Base-by-base conservation (phyloP, 2,113 vertebrate species). In the Phycodurus eques region DNA sequence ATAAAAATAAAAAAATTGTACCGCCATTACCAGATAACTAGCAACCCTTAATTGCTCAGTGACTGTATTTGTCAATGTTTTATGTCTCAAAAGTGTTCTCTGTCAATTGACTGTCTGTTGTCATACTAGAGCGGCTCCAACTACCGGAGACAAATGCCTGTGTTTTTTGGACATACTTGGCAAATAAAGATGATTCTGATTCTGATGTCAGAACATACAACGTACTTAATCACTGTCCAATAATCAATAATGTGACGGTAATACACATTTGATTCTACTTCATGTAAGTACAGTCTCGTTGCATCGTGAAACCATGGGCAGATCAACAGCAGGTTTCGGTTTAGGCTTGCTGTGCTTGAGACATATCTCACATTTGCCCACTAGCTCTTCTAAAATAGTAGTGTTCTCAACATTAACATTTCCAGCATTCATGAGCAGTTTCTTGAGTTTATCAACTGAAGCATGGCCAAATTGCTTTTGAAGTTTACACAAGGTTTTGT, bases 221-320 rank as follows among this genome's bases (percentile, higher is more conserved):
- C n/a, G n/a, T n/a, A n/a, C n/a, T n/a, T n/a, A n/a, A n/a, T n/a
- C n/a, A n/a, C n/a, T n/a, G n/a, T n/a, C n/a, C n/a, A n/a, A n/a
- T n/a, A n/a, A n/a, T n/a, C 27, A 27, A 76, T 75, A 1, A 73
- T 61, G 17, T 82, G 79, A 1, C 76, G 61, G 46, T 77, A 82
- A 64, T 73, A 79, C 14, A 79, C 4, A 8, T 56, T 17, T n/a
- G 11, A 71, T 43, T 77, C 57, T 0, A 83, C 27, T 8, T 83
- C 63, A 62, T 66, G 79, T 5, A 82, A n/a, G n/a, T 79, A 68
- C 3, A 84, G 69, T 80, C 31, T 85, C 70, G 65, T 81, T 81
- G 63, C 78, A 76, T n/a, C 61, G 8, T 0, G 76, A 74, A 11
- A 74, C 74, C 43, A 81, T 2, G 1, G 46, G 74, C 0, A 83